Evolutionary conservation across 2,888 invertebrate species (phyloP), one percentile per base, ranked within the genome.

Genomic region (Polia nebulosa): DNA sequence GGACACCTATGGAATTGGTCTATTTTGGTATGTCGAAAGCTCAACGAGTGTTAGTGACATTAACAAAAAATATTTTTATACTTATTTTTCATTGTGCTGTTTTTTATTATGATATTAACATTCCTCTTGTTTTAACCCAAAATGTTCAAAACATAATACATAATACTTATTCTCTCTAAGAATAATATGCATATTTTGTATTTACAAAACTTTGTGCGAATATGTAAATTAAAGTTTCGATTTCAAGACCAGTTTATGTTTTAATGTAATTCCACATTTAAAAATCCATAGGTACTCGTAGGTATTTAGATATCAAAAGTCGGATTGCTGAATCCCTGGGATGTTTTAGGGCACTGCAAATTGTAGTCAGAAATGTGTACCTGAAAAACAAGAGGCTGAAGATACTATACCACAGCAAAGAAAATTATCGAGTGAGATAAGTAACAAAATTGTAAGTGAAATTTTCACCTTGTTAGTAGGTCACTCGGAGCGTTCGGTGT

Each of bases 221-320:
- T 66, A 65, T 76, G 56, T 65, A 84, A 80, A 85, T 81, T 82
- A 85, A 82, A 85, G 68, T 81, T 81, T 65, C 44, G 45, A 74
- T 80, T 75, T 66, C 44, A 77, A 76, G 17, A 59, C 64, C 60
- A 69, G 66, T 49, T 68, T 15, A 55, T 71, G 63, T 82, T 83
- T 81, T 76, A 62, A 51, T 81, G 39, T 9, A n/a, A 29, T n/a
- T 25, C 17, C 25, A 27, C 2, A 47, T 39, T 27, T 22, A 22
- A 34, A 44, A 17, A 13, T n/a, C 3, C 9, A n/a, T n/a, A n/a
- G n/a, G n/a, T 22, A 3, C 6, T 1, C 13, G 13, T 25, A 20
- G 11, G 13, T 39, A 25, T 4, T 36, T 45, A 32, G 25, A n/a
- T 44, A 27, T 25, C 39, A n/a, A n/a, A 49, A n/a, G 13, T 8